Base-by-base conservation (phyloP, 1,140 invertebrate species). In the Danaus melanippus region DNA sequence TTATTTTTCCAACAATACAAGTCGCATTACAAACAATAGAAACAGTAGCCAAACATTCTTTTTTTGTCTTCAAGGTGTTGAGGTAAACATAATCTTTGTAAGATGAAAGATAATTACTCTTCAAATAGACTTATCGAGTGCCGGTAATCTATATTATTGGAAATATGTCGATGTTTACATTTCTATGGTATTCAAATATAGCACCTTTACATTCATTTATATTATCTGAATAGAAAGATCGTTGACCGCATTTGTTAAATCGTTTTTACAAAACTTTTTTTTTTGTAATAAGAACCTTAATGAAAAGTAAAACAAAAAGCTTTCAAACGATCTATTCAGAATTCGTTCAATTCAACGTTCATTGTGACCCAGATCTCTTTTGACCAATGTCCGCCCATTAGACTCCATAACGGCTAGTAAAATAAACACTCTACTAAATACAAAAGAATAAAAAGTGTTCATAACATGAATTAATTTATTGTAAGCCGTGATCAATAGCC, bases 401-500 rank as follows among this genome's bases (percentile, higher is more conserved):
- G 66, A 56, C 69, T 68, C 66, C 71, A 75, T 75, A 71, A 76
- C 50, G 53, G 67, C 68, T 66, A 74, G 68, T 79, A 76, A 82
- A 83, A 78, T 81, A 82, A 81, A 79, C 75, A 77, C 71, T 58
- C 54, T 52, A 55, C 57, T 60, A 52, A 74, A 70, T 60, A 82
- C 77, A 86, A 84, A 83, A 56, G 68, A 55, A 73, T 79, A 79
- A 83, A 79, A 80, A 83, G 79, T 71, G 79, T 76, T 84, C 70
- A 82, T 84, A 83, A 83, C 76, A 80, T 74, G 81, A 79, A 78
- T 86, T 84, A 84, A 86, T 86, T 84, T 86, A 83, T 82, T 80
- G 73, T 80, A 57, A 77, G 67, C 62, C 69, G 68, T 74, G 74
- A 83, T 86, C 74, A 83, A 84, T 84, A 81, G 79, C 56, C 59